Base-by-base conservation (phyloP, 1,140 invertebrate genomes). In the Limonius californicus region DNA sequence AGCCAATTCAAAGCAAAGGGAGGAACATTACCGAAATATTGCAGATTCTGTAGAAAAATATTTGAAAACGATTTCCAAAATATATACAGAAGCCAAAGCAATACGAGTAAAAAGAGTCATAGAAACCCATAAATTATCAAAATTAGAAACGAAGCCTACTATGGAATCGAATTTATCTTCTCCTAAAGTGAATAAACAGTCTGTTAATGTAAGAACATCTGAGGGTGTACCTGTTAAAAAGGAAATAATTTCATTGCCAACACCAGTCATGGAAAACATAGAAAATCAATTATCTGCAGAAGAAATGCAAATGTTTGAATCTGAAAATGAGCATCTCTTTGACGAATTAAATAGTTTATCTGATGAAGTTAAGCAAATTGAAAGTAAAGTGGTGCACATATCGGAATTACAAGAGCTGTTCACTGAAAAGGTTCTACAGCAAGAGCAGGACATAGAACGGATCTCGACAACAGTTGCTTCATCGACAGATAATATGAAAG, bases 401-500 rank as follows among this genome's bases (percentile, higher is more conserved):
- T 91, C 95, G 54, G 89, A 94, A 75, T 80, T 99, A n/a, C 97
- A 99, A 76, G 90, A 98, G 77, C 87, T 95, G 63, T 97, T 99
- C 70, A 92, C 95, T 4, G 95, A 99, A 77, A 99, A 99, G 81
- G 92, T 99, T 54, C 78, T 97, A 23, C 86, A 95, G 74, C 96
- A 98, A 82, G 95, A 98, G 72, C 87, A 89, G 71, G 93, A 97
- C 70, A 90, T 99, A 63, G 94, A 97, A 67, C 81, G 89, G 66
- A 89, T 99, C 72, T 85, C 90, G 54, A 90, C 88, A 50, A 91
- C 89, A 21, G 90, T 96, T 0, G 86, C 96, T 21, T 89, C 90
- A 1, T 87, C 94, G 0, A 97, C 95, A 2, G 95, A 98, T 77
- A 98, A 98, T 76, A 89, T 99, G 12, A 90, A 88, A 74, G 91